These are phyloP conservation scores for Beris morrisii DNA, from an alignment of 2,888 invertebrate genomes.

Conservation along the genomic window DNA sequence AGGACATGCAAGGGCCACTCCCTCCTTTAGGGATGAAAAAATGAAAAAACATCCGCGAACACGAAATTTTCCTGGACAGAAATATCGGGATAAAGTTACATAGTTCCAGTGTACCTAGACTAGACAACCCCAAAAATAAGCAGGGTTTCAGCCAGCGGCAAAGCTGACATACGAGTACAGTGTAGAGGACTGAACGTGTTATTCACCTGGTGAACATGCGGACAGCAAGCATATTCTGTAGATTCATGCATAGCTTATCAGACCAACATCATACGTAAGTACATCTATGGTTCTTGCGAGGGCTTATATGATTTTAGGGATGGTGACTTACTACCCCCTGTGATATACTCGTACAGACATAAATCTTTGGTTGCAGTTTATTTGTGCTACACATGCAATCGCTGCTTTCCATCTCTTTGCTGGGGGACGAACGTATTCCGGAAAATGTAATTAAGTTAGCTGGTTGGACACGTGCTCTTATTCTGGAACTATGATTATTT, in stretches of 20 bases:
- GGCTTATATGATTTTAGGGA: too few relatives aligned
- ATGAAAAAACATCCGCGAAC: slow-evolving; percentile 22
- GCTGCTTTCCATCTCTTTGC: slow-evolving; percentile 23
- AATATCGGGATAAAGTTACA: background rate
- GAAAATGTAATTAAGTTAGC: slow-evolving; percentile 33
- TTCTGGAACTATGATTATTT: too few relatives aligned
- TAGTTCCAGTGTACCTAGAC: background rate
- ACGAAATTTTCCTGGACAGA: slow-evolving; percentile 6
- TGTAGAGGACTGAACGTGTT: too few relatives aligned
- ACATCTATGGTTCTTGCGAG: too few relatives aligned
- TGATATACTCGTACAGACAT: slow-evolving; percentile 8
- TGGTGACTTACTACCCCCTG: too few relatives aligned
- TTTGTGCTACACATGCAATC: slow-evolving; percentile 30
- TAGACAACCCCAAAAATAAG: background rate
- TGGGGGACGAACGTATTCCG: slow-evolving; percentile 25
- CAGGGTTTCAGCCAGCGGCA: too few relatives aligned
- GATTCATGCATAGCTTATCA: too few relatives aligned
- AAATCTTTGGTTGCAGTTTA: slow-evolving; percentile 31
- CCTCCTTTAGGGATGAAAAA: slow-evolving; percentile 1
- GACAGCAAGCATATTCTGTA: too few relatives aligned
- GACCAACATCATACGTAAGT: too few relatives aligned
- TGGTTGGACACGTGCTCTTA: background rate
- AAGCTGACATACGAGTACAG: too few relatives aligned
- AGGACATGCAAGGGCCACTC: too few relatives aligned
- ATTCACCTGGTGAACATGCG: too few relatives aligned